Evolutionary conservation across 64 coral and sea anemone species (phyloP), one percentile per base, ranked within the genome.

Genomic region (Montipora efflorescens): DNA sequence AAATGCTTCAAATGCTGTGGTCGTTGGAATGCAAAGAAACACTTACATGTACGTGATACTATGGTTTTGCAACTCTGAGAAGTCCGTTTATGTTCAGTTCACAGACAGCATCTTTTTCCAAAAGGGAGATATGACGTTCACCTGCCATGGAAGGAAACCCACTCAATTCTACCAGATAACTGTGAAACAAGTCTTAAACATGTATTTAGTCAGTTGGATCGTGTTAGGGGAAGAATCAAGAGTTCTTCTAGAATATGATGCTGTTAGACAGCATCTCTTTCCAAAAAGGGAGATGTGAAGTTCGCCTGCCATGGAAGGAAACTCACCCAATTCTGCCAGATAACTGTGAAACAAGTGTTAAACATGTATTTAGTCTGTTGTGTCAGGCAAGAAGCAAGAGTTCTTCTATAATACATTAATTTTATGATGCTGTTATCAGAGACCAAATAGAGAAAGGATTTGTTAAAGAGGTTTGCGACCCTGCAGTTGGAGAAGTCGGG

Each of bases 371-470:
- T 2, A 53, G 36, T 52, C 48, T 77, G 77, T 70, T 47, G 73
- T 15, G 81, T 97, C 3, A 76, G 67, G 59, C 75, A 82, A 43
- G 82, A 94, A 20, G 70, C 20, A 7, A 5, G 10, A 7, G 52
- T 79, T 44, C 88, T 5, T 55, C 92, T 11, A 89, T 89, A 94
- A 53, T 36, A 36, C 36, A 36, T 36, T n/a, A n/a, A n/a, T n/a
- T n/a, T 36, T 97, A 97, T 86, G 73, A 98, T 69, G 72, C 46
- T 19, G 70, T 92, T 46, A 94, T 92, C 71, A 71, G 12, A 6
- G 88, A 80, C 14, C 87, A 95, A 71, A 50, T 82, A n/a, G 18
- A 84, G 22, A 62, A 44, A 16, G 88, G 95, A 78, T 83, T 97
- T 8, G 84, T 97, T 25, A 92, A 94, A 64, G 25, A 68, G 62